phyloP scores from a whole-genome alignment of 2,113 vertebrate genomes.

The Narcine bancroftii region DNA sequence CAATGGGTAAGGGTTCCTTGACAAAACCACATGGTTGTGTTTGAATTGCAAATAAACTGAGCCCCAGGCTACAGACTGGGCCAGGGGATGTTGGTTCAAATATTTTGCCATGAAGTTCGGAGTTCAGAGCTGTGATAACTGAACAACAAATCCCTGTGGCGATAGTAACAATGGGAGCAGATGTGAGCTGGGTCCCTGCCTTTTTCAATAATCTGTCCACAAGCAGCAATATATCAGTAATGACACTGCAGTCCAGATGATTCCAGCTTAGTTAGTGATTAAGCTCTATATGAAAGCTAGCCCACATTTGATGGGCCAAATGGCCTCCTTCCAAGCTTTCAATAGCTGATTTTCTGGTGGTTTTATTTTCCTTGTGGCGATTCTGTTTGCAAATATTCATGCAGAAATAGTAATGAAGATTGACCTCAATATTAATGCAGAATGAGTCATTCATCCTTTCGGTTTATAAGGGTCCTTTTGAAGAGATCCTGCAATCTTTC shows the following conservation, averaged over 20 bases:
- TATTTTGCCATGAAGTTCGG: background rate
- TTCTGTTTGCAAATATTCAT: background rate
- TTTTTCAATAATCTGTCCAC: background rate
- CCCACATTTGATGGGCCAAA: too few relatives aligned
- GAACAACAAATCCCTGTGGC: background rate
- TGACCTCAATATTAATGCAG: background rate
- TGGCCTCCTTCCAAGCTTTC: too few relatives aligned
- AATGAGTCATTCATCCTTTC: too few relatives aligned
- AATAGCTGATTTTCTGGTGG: background rate
- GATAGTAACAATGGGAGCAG: background rate
- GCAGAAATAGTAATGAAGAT: background rate
- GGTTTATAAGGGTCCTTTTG: too few relatives aligned
- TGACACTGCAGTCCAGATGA: background rate
- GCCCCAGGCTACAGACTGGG: background rate
- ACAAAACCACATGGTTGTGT: background rate
- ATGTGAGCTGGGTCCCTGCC: background rate
- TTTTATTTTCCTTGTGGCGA: background rate
- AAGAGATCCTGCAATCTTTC: background rate
- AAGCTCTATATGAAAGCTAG: too few relatives aligned
- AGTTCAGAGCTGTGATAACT: background rate
- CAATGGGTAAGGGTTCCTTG: background rate
- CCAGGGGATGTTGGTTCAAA: background rate
- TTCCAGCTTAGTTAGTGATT: background rate
- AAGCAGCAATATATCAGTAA: background rate
- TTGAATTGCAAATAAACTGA: slow-evolving; percentile 10